phyloP scores from a whole-genome alignment of 2,113 vertebrate genomes.

The Haplotaxodon microlepis region DNA sequence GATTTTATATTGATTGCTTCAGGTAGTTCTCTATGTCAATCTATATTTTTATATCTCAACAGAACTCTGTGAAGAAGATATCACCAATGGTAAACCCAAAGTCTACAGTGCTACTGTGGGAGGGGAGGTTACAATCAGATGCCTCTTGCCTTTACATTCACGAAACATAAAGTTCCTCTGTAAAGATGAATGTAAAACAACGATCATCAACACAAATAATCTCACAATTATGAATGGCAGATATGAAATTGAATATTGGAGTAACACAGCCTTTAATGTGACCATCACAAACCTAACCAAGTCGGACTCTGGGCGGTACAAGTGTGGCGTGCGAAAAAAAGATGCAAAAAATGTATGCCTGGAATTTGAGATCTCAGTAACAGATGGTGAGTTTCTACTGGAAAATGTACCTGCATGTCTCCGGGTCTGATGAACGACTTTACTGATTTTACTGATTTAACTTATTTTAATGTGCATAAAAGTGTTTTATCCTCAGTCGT shows the following conservation, averaged over 20 bases:
- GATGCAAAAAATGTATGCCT: neutral
- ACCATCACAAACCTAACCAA: neutral
- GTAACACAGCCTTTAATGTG: neutral
- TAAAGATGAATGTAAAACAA: neutral
- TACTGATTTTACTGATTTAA: neutral
- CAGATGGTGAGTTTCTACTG: neutral
- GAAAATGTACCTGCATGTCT: neutral
- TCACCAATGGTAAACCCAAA: neutral
- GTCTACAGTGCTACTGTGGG: neutral
- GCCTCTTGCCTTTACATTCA: neutral
- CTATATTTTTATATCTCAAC: neutral
- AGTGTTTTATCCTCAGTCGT: fast-evolving
- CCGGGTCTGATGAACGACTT: neutral
- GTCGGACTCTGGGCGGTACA: neutral
- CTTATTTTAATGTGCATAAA: neutral
- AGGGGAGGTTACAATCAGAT: neutral
- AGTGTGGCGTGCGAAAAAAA: neutral
- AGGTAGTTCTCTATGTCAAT: neutral
- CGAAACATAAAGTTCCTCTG: neutral
- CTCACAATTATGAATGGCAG: neutral
- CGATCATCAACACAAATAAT: neutral
- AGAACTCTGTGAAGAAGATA: neutral
- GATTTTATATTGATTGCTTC: neutral
- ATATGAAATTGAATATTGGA: neutral
- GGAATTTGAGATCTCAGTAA: neutral